Percentiles rank a stretch among this genome's conserved stretches.
phyloP scores from a whole-genome alignment of 2,113 vertebrate genomes.

The Notechis scutatus region DNA sequence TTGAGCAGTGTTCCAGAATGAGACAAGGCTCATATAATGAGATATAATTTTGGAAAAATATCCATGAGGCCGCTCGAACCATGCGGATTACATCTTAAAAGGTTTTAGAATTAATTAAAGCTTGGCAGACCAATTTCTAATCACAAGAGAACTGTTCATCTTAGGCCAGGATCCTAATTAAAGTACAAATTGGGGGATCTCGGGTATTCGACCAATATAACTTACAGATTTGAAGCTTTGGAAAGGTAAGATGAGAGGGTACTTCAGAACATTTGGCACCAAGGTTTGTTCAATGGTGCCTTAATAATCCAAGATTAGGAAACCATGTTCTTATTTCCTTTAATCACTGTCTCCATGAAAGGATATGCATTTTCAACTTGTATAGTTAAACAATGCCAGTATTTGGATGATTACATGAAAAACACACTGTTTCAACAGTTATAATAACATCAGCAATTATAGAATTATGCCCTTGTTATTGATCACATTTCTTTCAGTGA shows the following conservation, averaged over 20 bases:
- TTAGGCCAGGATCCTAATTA: slow-evolving; percentile 33
- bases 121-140: slow-evolving; percentile 19
- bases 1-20: slow-evolving; percentile 62
- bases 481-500: slow-evolving; percentile 18
- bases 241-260: slow-evolving; percentile 10
- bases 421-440: neutral
- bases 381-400: slow-evolving; percentile 36
- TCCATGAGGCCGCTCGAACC: slow-evolving; percentile 41
- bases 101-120: slow-evolving; percentile 50
- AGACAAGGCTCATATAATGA: slow-evolving; percentile 65
- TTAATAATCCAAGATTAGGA: slow-evolving; percentile 33
- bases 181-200: slow-evolving; percentile 48
- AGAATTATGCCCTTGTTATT: neutral
- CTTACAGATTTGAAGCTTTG: slow-evolving; percentile 32
- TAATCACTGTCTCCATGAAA: slow-evolving; percentile 72
- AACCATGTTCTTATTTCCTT: slow-evolving; percentile 57
- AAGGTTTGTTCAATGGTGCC: slow-evolving; percentile 59
- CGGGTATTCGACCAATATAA: slow-evolving; percentile 28
- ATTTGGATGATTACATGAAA: slow-evolving; percentile 49
- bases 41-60: slow-evolving; percentile 67
- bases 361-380: slow-evolving; percentile 61
- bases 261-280: slow-evolving; percentile 64
- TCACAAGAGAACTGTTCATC: slow-evolving; percentile 47
- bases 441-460: neutral
- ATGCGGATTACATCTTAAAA: slow-evolving; percentile 33